phyloP scores from a whole-genome alignment of 92 coral and sea anemone genomes.

The Umimayanthus kanabou region DNA sequence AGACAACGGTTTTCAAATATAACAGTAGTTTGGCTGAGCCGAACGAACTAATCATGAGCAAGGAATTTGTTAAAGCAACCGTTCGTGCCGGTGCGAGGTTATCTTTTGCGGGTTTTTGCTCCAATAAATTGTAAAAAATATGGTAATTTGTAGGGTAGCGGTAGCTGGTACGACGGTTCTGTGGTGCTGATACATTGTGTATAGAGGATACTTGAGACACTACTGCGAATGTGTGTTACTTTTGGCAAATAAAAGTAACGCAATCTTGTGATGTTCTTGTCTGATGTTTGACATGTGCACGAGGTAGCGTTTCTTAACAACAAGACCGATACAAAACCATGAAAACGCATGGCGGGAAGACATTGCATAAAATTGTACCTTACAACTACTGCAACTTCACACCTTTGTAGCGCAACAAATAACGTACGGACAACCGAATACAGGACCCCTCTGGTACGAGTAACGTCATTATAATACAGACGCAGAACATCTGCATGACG shows the following conservation, averaged over 20 bases:
- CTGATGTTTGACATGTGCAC: too few species aligned
- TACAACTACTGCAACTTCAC: too few species aligned
- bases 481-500: too few species aligned
- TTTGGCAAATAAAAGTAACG: slow-evolving; percentile 33
- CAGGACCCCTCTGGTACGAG: too few species aligned
- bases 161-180: not conserved
- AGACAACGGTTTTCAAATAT: not conserved
- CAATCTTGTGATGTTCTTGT: not conserved
- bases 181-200: slow-evolving; percentile 1
- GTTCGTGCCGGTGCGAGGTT: slow-evolving; percentile 43
- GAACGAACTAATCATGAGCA: slow-evolving; percentile 7
- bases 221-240: slow-evolving; percentile 6
- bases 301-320: too few species aligned
- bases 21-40: slow-evolving; percentile 38
- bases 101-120: slow-evolving; percentile 26
- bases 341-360: too few species aligned
- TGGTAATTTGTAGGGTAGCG: not conserved
- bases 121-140: not conserved
- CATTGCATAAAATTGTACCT: too few species aligned
- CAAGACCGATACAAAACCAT: too few species aligned
- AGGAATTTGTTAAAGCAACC: slow-evolving; percentile 15
- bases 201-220: not conserved
- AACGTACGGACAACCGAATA: too few species aligned
- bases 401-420: too few species aligned
- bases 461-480: too few species aligned